A percentile compares a stretch with the other conserved stretches of the same genome.
phyloP scores from a whole-genome alignment of 2,888 invertebrate species.

The Epinotia demarniana region DNA sequence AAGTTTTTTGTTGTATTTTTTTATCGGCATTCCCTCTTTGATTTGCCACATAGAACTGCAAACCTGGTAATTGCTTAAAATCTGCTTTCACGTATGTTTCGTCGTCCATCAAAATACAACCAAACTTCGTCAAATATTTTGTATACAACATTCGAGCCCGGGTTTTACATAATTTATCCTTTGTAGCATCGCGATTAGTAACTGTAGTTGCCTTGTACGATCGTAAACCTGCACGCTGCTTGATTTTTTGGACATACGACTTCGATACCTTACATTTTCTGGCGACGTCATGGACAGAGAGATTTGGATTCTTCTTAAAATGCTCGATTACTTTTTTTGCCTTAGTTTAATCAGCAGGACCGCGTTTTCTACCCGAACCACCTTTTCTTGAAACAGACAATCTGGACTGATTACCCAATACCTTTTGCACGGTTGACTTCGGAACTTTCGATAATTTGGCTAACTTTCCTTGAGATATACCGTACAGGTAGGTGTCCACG shows the following conservation, averaged over 20 bases:
- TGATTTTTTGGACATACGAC: no score
- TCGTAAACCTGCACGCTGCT: no score
- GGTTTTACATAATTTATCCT: constrained; percentile 28
- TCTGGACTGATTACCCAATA: neutral
- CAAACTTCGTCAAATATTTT: neutral
- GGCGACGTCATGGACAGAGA: constrained; percentile 5
- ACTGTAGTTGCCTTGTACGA: no score
- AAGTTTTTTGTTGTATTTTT: neutral
- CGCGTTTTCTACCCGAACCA: constrained; percentile 9
- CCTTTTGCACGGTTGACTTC: constrained; percentile 9
- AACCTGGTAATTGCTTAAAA: neutral
- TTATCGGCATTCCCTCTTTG: neutral
- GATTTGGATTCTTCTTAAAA: neutral
- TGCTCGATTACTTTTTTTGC: constrained; percentile 10
- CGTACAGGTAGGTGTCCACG: neutral
- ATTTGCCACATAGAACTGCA: neutral
- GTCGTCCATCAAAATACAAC: constrained; percentile 6
- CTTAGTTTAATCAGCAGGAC: constrained; percentile 8
- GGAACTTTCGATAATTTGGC: neutral
- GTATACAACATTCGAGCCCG: neutral
- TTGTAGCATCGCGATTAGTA: no score
- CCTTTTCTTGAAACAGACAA: neutral
- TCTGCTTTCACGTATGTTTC: constrained; percentile 11
- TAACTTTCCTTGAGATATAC: constrained; percentile 14
- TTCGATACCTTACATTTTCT: constrained; percentile 7